Base-by-base conservation (phyloP, 2,797 vertebrate genomes). In the Sardinella longiceps region DNA sequence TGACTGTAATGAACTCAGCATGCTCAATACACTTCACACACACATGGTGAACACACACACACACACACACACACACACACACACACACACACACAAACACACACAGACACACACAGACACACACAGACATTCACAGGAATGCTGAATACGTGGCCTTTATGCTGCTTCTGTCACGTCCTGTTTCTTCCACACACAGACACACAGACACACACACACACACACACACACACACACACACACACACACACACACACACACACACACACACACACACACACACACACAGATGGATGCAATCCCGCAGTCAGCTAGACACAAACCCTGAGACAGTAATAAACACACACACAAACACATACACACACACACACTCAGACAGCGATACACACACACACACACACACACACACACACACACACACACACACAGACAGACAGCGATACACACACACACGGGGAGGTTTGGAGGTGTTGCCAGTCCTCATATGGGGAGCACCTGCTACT, bases 401-500 rank as follows among this genome's bases (percentile, higher is more conserved):
- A 12, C 60, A 30, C 25, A 66, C 25, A 66, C 25, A 30, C 60
- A 63, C 5, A 63, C 60, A 66, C 7, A 28, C 60, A 66, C 9
- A 66, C 25, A 66, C 9, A 30, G 25, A 66, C 60, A 66, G 2
- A 30, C 60, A 43, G 39, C 5, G 4, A 25, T 23, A 60, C 58
- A 60, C 14, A 25, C 60, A 23, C 53, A 20, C 18, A 23, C 1
- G 20, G 3, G 11, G 30, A 28, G 33, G n/a, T 58, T 23, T 81
- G 74, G 82, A 53, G 48, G 56, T 50, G 58, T 60, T 18, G 18
- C 18, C 20, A 3, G 51, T 81, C 30, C 81, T 80, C 51, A 30
- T 83, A 20, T 80, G 66, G 28, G 46, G 53, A 84, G n/a, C 77
- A 84, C 80, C 58, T 85, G 80, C 23, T 51, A 56, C 84, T 81